Evolutionary conservation across 2,888 invertebrate species (phyloP).

Genomic region (Trichopoda pennipes): DNA sequence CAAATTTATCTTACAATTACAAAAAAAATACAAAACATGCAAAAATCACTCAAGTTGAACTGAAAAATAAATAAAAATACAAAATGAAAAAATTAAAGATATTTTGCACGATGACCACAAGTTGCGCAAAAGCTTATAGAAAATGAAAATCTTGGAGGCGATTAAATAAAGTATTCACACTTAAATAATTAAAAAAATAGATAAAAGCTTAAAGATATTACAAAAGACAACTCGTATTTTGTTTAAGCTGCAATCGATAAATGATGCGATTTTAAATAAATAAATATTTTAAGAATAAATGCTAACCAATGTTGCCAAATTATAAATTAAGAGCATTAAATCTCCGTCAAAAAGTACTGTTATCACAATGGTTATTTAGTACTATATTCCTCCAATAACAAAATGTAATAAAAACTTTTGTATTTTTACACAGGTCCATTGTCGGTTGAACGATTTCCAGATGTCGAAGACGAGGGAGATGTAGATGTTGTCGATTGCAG

Average conservation of each 20-base stretch:
- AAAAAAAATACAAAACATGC: conserved; percentile 28
- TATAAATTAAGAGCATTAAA: conserved; percentile 11
- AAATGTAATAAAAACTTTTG: not conserved
- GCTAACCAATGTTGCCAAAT: not conserved
- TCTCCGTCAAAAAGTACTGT: not conserved
- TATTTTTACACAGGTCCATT: conserved; percentile 76
- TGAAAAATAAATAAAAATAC: conserved; percentile 25
- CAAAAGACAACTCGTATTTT: conserved; percentile 30
- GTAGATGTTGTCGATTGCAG: conserved; percentile 88
- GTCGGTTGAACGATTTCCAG: conserved; percentile 81
- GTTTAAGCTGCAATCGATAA: conserved; percentile 14
- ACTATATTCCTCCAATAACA: too few relatives aligned
- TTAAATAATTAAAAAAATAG: conserved; percentile 55
- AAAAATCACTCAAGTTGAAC: conserved; percentile 62
- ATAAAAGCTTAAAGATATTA: not conserved
- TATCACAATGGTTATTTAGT: not conserved
- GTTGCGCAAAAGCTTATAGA: not conserved
- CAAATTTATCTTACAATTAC: conserved; percentile 40
- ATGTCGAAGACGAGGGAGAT: conserved; percentile 86
- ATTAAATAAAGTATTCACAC: conserved; percentile 69
- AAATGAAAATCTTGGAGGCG: conserved; percentile 53
- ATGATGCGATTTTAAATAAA: conserved; percentile 35
- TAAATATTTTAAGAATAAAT: conserved; percentile 21
- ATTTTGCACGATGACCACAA: conserved; percentile 48
- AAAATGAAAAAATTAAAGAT: not conserved